phyloP scores from a whole-genome alignment of 2,113 vertebrate species.

The Heterochromis multidens region DNA sequence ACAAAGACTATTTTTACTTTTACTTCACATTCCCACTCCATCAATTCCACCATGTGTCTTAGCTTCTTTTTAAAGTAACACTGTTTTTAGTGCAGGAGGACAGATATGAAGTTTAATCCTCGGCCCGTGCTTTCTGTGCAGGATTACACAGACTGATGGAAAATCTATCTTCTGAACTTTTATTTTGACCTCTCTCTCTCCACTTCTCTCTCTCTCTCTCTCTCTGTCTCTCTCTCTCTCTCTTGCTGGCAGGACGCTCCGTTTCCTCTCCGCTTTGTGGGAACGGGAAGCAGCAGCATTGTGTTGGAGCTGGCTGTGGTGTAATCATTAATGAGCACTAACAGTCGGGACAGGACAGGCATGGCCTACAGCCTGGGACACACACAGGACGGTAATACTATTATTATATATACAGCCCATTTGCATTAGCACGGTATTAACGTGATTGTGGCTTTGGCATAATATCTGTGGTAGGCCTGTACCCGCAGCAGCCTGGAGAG shows the following conservation, averaged over 20 bases:
- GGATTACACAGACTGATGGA: slow-evolving; percentile 25
- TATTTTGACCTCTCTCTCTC: neutral
- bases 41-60: neutral
- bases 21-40: slow-evolving; percentile 17
- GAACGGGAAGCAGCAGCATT: slow-evolving; percentile 71
- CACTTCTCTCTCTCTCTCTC: neutral
- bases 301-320: slow-evolving; percentile 58
- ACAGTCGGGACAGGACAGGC: slow-evolving; percentile 29
- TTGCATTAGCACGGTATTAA: neutral
- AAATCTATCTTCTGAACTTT: slow-evolving; percentile 31
- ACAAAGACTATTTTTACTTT: slow-evolving; percentile 70
- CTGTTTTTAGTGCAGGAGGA: neutral
- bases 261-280: slow-evolving; percentile 66
- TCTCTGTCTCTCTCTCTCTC: neutral
- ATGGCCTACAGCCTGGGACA: slow-evolving; percentile 34
- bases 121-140: neutral
- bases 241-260: slow-evolving; percentile 49
- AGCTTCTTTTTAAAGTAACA: neutral
- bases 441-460: slow-evolving; percentile 4
- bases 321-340: slow-evolving; percentile 68
- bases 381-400: slow-evolving; percentile 38
- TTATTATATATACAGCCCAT: slow-evolving; percentile 2
- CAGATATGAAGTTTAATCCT: neutral
- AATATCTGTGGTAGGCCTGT: neutral
- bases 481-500: neutral